Conservation (phyloP, 2,113 vertebrate species). For the Choloepus hoffmanni region DNA sequence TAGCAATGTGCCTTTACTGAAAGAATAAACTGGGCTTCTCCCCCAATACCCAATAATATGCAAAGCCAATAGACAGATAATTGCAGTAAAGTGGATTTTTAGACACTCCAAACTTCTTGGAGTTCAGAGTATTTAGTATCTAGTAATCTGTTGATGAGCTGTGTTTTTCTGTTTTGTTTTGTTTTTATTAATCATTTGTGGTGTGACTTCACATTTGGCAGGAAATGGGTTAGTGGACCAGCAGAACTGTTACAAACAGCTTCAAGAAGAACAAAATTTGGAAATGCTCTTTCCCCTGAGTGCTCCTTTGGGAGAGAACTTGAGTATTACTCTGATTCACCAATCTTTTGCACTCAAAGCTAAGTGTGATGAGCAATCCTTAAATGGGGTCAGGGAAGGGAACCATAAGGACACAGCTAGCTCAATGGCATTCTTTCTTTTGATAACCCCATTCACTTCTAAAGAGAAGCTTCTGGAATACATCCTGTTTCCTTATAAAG, state of each 20-base stretch:
- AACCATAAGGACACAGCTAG: conserved; percentile 61
- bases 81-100: not conserved
- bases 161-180: conserved; percentile 66
- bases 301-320: not conserved
- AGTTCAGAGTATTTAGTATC: not conserved
- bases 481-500: conserved; percentile 17
- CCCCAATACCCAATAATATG: not conserved
- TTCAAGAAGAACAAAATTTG: not conserved
- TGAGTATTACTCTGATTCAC: conserved; percentile 56
- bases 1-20: not conserved
- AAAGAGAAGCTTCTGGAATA: conserved; percentile 51
- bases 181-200: conserved; percentile 4
- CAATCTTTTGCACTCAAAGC: conserved; percentile 51
- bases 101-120: not conserved
- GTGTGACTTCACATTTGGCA: conserved; percentile 6
- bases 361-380: not conserved
- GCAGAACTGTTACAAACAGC: conserved; percentile 51
- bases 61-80: not conserved
- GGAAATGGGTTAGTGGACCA: conserved; percentile 62
- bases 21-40: conserved; percentile 10
- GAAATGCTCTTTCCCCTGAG: not conserved
- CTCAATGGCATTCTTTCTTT: conserved; percentile 33
- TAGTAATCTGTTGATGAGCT: conserved; percentile 61
- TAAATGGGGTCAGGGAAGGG: conserved; percentile 37
- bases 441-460: conserved; percentile 36